These are phyloP conservation scores for Acipenser ruthenus DNA, from an alignment of 2,797 vertebrate genomes.

Conservation along the genomic window DNA sequence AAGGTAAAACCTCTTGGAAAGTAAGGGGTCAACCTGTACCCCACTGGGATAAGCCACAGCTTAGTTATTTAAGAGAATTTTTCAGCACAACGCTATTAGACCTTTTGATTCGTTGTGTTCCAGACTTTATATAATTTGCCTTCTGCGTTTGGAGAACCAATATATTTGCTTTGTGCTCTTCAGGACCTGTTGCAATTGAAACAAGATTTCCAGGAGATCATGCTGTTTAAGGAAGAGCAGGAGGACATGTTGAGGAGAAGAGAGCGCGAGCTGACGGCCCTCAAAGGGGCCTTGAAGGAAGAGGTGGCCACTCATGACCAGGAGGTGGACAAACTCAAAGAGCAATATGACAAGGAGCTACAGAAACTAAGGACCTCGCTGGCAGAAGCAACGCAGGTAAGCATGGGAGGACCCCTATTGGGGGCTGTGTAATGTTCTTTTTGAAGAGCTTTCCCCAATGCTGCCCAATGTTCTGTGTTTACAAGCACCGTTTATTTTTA, in stretches of 20 bases:
- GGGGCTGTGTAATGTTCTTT: no score
- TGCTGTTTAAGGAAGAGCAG: conserved; percentile 79
- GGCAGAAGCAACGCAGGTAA: conserved; percentile 77
- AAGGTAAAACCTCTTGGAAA: no score
- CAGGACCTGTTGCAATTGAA: conserved; percentile 85
- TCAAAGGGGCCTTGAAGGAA: conserved; percentile 92
- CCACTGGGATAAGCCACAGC: no score
- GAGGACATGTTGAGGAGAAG: conserved; percentile 82
- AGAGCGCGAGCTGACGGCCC: conserved; percentile 85
- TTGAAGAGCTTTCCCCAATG: no score
- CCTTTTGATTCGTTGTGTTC: no score
- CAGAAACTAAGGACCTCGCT: conserved; percentile 59
- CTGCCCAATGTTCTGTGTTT: no score
- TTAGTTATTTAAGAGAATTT: no score
- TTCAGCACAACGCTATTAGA: no score
- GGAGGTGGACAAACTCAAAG: conserved; percentile 88
- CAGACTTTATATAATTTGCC: no score
- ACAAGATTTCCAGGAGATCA: conserved; percentile 72
- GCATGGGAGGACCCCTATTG: not conserved
- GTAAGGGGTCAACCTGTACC: no score
- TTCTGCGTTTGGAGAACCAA: conserved; percentile 11
- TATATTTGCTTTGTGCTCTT: conserved; percentile 5
- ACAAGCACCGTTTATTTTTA: no score
- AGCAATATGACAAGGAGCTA: conserved; percentile 78
- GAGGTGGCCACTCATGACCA: conserved; percentile 88